phyloP scores from a whole-genome alignment of 2,888 invertebrate species.

The Stegana nigrithorax region DNA sequence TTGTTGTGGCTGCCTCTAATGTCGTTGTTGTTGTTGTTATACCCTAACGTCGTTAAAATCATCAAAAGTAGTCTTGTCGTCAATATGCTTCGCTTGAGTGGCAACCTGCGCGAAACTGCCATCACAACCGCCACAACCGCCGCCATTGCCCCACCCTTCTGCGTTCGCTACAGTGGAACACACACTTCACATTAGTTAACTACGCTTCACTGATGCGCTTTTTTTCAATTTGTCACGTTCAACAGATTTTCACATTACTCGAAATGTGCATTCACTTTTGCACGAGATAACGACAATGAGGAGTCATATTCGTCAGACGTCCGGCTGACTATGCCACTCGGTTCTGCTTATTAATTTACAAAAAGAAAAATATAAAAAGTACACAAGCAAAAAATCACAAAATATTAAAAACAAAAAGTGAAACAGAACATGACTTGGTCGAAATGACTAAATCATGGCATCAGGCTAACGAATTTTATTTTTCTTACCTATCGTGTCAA shows the following conservation, averaged over 20 bases:
- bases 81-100: conserved; percentile 56
- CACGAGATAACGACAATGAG: too few relatives aligned
- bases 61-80: conserved; percentile 47
- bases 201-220: conserved; percentile 62
- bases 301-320: too few relatives aligned
- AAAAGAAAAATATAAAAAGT: too few relatives aligned
- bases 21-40: conserved; percentile 12
- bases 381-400: too few relatives aligned
- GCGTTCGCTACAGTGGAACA: background rate
- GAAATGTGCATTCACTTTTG: background rate
- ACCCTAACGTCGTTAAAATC: conserved; percentile 33
- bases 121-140: background rate
- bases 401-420: too few relatives aligned
- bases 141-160: conserved; percentile 52
- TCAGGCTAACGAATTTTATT: too few relatives aligned
- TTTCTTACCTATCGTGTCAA: too few relatives aligned
- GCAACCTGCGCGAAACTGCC: too few relatives aligned
- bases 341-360: too few relatives aligned
- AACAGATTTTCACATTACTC: conserved; percentile 43
- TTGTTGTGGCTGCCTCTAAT: conserved; percentile 6
- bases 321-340: too few relatives aligned
- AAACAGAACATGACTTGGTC: too few relatives aligned
- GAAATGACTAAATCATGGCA: too few relatives aligned
- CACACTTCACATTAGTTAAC: conserved; percentile 45
- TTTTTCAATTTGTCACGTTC: conserved; percentile 67